Conservation (phyloP, 2,797 vertebrate species). For the Gambusia yucatana region DNA sequence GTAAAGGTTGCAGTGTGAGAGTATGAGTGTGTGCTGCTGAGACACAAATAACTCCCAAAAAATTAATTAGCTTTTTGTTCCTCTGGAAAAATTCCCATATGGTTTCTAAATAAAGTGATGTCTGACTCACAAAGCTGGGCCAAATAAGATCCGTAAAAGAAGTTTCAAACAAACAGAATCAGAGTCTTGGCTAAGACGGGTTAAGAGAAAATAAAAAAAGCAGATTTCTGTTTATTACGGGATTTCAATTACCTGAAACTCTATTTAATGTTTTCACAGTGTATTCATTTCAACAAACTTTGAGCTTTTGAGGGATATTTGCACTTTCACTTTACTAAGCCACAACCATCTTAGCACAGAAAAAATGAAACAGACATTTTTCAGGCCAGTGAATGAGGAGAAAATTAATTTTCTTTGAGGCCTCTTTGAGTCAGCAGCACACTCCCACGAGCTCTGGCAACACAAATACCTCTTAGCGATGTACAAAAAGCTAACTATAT, state of each 20-base stretch:
- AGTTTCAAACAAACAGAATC: neutral
- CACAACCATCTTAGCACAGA: neutral
- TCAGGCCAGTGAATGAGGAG: neutral
- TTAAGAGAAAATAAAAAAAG: neutral
- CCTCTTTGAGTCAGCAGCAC: neutral
- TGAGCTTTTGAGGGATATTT: neutral
- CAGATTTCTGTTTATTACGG: neutral
- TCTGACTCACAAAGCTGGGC: neutral
- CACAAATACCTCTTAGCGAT: slow-evolving; percentile 3
- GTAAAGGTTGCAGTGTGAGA: neutral
- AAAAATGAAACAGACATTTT: slow-evolving; percentile 1
- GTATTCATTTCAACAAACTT: neutral
- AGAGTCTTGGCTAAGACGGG: neutral
- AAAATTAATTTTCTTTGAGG: slow-evolving; percentile 4
- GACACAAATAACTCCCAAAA: neutral
- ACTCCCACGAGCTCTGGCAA: neutral
- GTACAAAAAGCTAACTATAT: slow-evolving; percentile 6
- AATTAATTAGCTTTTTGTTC: slow-evolving; percentile 3
- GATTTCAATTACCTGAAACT: neutral
- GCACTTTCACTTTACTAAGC: neutral
- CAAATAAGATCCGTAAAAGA: neutral
- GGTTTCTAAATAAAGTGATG: neutral
- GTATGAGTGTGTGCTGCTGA: neutral
- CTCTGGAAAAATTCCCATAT: neutral
- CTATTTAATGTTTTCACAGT: neutral